Conservation (phyloP, 2,113 vertebrate species). For the Petromus typicus region DNA sequence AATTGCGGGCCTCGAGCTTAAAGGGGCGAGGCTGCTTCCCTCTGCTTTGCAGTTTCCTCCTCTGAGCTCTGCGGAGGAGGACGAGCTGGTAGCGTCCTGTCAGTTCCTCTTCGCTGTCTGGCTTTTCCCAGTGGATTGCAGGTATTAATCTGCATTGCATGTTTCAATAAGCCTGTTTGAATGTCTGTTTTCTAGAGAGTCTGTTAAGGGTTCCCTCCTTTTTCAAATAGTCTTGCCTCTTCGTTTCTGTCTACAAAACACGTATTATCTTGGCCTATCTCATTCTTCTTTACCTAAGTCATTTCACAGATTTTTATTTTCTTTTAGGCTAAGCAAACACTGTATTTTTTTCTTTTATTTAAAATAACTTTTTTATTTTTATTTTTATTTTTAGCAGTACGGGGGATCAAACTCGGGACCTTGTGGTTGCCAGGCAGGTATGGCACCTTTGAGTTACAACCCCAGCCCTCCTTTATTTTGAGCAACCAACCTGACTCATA, state of each 20-base stretch:
- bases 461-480: not conserved
- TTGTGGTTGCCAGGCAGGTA: no score
- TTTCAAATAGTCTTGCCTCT: not conserved
- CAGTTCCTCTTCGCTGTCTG: not conserved
- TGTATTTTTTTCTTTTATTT: not conserved
- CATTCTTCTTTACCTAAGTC: not conserved
- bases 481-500: not conserved
- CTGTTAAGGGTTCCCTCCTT: not conserved
- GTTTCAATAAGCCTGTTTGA: not conserved
- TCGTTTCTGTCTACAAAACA: not conserved
- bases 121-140: not conserved
- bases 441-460: no score
- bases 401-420: no score
- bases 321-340: not conserved
- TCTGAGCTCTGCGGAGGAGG: not conserved
- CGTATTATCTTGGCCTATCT: not conserved
- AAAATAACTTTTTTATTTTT: no score
- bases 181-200: not conserved
- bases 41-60: no score
- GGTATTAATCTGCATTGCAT: not conserved
- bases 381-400: no score
- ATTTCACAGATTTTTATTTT: not conserved
- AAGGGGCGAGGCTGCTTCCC: accelerated
- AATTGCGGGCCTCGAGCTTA: not conserved
- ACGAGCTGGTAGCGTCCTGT: not conserved